Evolutionary conservation across 2,797 vertebrate genomes (phyloP), one percentile per base, ranked within the genome.

Genomic region (Microctenopoma lineatum): DNA sequence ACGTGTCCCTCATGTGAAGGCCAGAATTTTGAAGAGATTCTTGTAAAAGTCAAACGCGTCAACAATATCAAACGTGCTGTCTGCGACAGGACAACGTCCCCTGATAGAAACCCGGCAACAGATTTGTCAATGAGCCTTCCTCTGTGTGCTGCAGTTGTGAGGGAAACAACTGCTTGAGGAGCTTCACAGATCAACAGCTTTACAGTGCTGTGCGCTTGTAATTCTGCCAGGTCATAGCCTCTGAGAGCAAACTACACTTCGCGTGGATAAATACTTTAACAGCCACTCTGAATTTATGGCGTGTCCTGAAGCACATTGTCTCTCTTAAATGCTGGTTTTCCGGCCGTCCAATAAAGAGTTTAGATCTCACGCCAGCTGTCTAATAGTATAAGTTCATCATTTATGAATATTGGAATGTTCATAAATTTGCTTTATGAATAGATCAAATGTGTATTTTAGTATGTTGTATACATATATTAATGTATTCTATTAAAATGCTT

Each of bases 211-310:
- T 56, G 39, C 38, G 15, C 59, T 80, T 79, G 70, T 72, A 74
- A 67, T 72, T 83, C 58, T 63, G 58, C 42, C 42, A 66, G 62
- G 77, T 71, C 63, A 50, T 48, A 55, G 48, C 65, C 57, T 48
- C 34, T 67, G 50, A 50, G 70, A 75, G 54, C n/a, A 65, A 68
- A 70, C 45, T 41, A 60, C 55, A 70, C 29, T 70, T 36, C 69
- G 34, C 51, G 53, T 51, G 73, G 46, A 83, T 83, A 77, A 75
- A 86, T 85, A 75, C 62, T 79, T 79, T 44, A 79, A 59, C 29
- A 75, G 59, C 46, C 56, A 73, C 69, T 83, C 29, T 60, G 41
- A 77, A 75, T 79, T 71, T 57, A 70, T 36, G 53, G 44, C 47
- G 32, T n/a, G 25, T 48, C 34, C 46, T 47, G 51, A 53, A 69